Evolutionary conservation across 2,888 invertebrate species (phyloP).

Genomic region (Thymelicus sylvestris): DNA sequence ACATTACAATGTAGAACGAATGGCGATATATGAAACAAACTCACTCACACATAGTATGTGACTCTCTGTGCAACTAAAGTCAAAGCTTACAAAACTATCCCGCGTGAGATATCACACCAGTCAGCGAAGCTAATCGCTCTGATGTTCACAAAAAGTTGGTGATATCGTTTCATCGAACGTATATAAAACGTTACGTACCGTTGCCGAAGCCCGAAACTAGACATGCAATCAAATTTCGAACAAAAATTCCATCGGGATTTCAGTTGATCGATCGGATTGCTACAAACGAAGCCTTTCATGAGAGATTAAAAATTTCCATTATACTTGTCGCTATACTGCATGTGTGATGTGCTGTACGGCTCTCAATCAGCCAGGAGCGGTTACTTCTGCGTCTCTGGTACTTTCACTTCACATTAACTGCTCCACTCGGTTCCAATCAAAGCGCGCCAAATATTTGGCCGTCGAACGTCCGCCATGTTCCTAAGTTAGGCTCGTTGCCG

Average conservation of each 20-base stretch:
- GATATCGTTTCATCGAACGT: no score
- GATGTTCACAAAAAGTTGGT: no score
- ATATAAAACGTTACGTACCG: neutral
- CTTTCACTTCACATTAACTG: conserved; percentile 16
- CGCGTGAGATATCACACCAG: no score
- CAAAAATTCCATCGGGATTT: conserved; percentile 6
- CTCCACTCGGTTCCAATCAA: conserved; percentile 28
- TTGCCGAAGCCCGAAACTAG: neutral
- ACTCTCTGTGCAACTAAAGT: no score
- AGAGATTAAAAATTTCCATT: conserved; percentile 9
- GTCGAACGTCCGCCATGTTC: conserved; percentile 6
- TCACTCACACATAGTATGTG: no score
- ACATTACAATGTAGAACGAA: no score
- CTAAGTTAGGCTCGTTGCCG: neutral
- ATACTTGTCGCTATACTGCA: neutral
- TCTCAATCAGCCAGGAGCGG: conserved; percentile 4
- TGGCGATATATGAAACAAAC: no score
- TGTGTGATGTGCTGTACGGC: neutral
- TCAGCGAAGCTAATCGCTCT: no score
- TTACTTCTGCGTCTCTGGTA: conserved; percentile 8
- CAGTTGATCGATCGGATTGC: neutral
- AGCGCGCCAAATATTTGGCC: conserved; percentile 25
- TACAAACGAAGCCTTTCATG: conserved; percentile 1
- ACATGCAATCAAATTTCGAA: conserved; percentile 4
- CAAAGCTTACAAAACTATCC: no score